Base-by-base conservation (phyloP, 2,888 invertebrate species). In the Muschampia plurimacula region DNA sequence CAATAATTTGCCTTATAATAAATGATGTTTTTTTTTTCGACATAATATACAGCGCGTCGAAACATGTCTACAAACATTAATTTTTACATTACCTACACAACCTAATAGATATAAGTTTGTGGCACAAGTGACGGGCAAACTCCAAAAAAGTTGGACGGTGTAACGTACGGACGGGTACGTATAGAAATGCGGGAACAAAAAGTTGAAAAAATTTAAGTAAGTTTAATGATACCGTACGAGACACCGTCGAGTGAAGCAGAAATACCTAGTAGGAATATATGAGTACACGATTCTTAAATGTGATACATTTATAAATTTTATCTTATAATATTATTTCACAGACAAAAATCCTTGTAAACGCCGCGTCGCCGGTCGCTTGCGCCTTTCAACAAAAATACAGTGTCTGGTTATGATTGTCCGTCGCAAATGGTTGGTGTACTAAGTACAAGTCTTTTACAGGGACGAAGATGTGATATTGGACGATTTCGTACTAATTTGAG, bases 391-490 rank as follows among this genome's bases (percentile, higher is more conserved):
- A 71, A 80, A 74, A 80, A 77, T 80, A 82, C 81, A 81, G 77
- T 80, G 65, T 75, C 78, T 81, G 84, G 82, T 76, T 74, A 80
- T 80, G 78, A 76, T 81, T 81, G 81, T 85, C 84, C 86, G 86
- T 88, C 87, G 82, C 81, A 78, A 83, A 83, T 85, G 84, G 84
- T 79, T 82, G 78, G 80, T 87, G 91, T 90, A 92, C 93, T 92
- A 90, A 88, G 91, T 93, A 93, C 93, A 83, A 94, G 94, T 94
- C 94, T 93, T 93, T 89, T 85, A 84, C 78, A 84, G 92, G 94
- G 94, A 94, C 94, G 94, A 93, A 93, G 92, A 92, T 92, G 87
- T 93, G 85, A 88, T 82, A 86, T 86, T 93, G 93, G 93, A 80
- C 80, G 80, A 79, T 71, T 72, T 74, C 67, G 73, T 73, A 73